Conservation (phyloP, 2,797 vertebrate genomes). For the Hoplostethus mediterraneus region DNA sequence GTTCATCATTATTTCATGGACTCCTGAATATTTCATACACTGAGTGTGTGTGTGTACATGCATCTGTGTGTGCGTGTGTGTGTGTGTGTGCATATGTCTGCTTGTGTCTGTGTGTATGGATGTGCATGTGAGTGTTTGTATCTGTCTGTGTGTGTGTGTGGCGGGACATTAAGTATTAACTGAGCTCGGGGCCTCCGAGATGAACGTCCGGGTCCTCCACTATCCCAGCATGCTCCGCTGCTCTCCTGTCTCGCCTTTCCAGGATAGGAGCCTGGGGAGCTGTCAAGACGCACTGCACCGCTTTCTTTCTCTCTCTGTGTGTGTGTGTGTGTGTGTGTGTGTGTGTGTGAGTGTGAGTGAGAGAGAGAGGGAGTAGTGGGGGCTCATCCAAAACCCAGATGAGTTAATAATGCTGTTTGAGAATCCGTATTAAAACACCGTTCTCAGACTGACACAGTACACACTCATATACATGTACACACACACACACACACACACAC, state of each 20-base stretch:
- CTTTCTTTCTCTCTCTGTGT: conserved; percentile 24
- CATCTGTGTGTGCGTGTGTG: conserved; percentile 35
- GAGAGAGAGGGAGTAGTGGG: conserved; percentile 51
- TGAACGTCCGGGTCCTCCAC: conserved; percentile 75
- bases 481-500: too few species aligned
- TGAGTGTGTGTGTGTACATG: conserved; percentile 42
- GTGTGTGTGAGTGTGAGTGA: conserved; percentile 14
- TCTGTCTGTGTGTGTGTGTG: conserved; percentile 15
- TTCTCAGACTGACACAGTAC: conserved; percentile 42
- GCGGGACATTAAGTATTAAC: conserved; percentile 82
- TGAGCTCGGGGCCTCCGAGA: conserved; percentile 74
- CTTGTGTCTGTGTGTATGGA: conserved; percentile 14
- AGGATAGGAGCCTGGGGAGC: conserved; percentile 83
- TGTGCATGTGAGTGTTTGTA: conserved; percentile 29
- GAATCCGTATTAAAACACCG: conserved; percentile 65
- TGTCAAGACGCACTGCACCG: conserved; percentile 72
- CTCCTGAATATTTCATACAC: conserved; percentile 82
- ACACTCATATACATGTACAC: not conserved
- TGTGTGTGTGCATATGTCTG: not conserved
- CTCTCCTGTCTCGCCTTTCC: conserved; percentile 80
- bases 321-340: conserved; percentile 14
- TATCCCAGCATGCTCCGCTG: conserved; percentile 77
- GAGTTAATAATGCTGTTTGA: conserved; percentile 83
- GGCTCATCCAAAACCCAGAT: conserved; percentile 73
- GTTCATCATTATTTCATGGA: conserved; percentile 87